Evolutionary conservation across 2,888 invertebrate genomes (phyloP).

Genomic region (Volucella inflata): DNA sequence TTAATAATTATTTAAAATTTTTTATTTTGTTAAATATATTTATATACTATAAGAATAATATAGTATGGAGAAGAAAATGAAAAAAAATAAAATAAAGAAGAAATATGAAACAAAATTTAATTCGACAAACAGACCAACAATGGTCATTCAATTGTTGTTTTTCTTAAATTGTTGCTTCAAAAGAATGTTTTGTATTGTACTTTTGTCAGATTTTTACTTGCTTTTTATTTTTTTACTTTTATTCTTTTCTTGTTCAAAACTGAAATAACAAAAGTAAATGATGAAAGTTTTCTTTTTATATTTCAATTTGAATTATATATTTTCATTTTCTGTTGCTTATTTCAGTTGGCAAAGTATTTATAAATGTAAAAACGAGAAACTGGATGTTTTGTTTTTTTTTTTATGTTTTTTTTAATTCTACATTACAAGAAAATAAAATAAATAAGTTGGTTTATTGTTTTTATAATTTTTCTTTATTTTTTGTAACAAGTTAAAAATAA

Average conservation of each 20-base stretch:
- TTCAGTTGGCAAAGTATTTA: conserved; percentile 30
- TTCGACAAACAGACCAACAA: conserved; percentile 28
- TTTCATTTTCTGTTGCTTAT: conserved; percentile 21
- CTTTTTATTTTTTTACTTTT: conserved; percentile 19
- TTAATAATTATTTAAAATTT: conserved; percentile 46
- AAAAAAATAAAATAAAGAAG: conserved; percentile 18
- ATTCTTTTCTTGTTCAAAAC: conserved; percentile 25
- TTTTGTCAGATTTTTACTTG: conserved; percentile 67
- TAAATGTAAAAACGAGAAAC: conserved; percentile 66
- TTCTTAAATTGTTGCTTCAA: conserved; percentile 33
- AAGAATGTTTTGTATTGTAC: conserved; percentile 69
- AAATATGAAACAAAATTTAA: conserved; percentile 25
- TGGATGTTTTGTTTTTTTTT: conserved; percentile 15
- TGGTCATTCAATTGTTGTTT: conserved; percentile 22
- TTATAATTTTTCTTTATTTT: conserved; percentile 10
- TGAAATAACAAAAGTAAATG: conserved; percentile 40
- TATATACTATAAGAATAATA: conserved; percentile 49
- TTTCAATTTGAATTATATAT: conserved; percentile 21
- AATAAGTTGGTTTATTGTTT: conserved; percentile 17
- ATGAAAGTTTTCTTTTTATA: conserved; percentile 45
- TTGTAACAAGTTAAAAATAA: conserved; percentile 58
- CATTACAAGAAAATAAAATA: conserved; percentile 35
- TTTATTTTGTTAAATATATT: conserved; percentile 42
- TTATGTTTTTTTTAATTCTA: conserved; percentile 36
- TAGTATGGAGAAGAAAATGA: conserved; percentile 42